Evolutionary conservation across 2,888 invertebrate species (phyloP), one percentile per base, ranked within the genome.

Genomic region (Habrosyne pyritoides): DNA sequence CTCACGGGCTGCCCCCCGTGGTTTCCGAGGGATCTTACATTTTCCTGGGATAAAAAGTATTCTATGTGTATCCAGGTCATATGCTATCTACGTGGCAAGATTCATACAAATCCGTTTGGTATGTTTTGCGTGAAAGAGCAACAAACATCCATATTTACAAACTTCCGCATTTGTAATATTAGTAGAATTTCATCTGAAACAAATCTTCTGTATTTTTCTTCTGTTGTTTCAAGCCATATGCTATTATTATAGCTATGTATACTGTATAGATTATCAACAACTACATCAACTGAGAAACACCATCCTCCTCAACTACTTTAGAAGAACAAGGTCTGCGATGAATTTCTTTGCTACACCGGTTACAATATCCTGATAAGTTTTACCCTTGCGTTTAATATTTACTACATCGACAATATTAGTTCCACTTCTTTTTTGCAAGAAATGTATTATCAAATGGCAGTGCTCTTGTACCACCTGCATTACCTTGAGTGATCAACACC

Each of bases 401-500:
- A 95, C 93, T 5, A 85, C 79, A 26, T 78, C 64, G 3, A 86
- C 86, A 33, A 84, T 84, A 12, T 84, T 84, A 21, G 86, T 87
- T 6, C 86, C 86, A 72, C 83, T 84, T 22, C 63, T 85, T 84
- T 61, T 73, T 94, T 46, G 95, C 94, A 0, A 95, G 95, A 71
- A 95, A 94, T 0, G 95, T 93, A 50, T 93, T 93, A 67, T 96
- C 96, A 71, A 94, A 96, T 69, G 95, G 95, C 47, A 96, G 80
- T n/a, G 93, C 85, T 50, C 93, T 94, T 4, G 94, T 92, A 10
- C 94, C 95, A 65, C 94, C 93, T 6, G 94, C 83, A 56, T 93
- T 87, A 36, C 81, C 74, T 79, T 76, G 93, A 85, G 66, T 93
- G 53, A 84, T 77, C 5, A 73, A 65, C 63, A 94, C 93, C 26